Evolutionary conservation across 2,888 invertebrate genomes (phyloP), one percentile per base, ranked within the genome.

Genomic region (Erannis defoliaria): DNA sequence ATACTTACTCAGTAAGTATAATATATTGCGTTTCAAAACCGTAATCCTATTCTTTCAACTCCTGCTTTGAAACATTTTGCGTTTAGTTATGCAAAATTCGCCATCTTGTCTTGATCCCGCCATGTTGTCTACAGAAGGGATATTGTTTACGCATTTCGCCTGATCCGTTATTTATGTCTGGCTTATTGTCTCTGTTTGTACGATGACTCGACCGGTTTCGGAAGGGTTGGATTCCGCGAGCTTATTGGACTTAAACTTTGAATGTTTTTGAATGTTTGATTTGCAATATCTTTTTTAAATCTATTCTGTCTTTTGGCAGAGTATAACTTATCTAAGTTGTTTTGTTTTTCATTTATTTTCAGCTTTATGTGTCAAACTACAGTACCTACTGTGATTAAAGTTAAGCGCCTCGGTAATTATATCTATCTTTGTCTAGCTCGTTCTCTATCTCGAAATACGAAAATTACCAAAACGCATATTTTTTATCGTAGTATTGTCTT

Each of bases 81-180:
- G 31, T 31, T 43, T n/a, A n/a, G 18, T 12, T 80, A 85, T 83
- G 85, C 82, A 82, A 86, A 85, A 68, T 65, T 59, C 75, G 78
- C 81, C 82, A 82, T 81, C 68, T 80, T 75, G 70, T 63, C 68
- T 45, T 68, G 77, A 84, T 82, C 84, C 79, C 81, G 79, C 80
- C 84, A 83, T 82, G 78, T 87, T 88, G 84, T 81, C 73, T 62
- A 53, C 53, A 46, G 29, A 50, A 51, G 46, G 76, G 72, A 85
- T 84, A 92, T 92, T 91, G 93, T 92, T 91, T 90, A 85, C 88
- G 82, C 77, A 78, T 85, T 87, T 85, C 82, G 80, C 81, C 83
- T 84, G 88, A 90, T 90, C 89, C 84, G 82, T 84, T 91, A 89
- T 92, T 92, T 92, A 90, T 90, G 88, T 87, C 38, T 68, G 81